Evolutionary conservation across 1,140 invertebrate species (phyloP).

Genomic region (Eciton burchellii): DNA sequence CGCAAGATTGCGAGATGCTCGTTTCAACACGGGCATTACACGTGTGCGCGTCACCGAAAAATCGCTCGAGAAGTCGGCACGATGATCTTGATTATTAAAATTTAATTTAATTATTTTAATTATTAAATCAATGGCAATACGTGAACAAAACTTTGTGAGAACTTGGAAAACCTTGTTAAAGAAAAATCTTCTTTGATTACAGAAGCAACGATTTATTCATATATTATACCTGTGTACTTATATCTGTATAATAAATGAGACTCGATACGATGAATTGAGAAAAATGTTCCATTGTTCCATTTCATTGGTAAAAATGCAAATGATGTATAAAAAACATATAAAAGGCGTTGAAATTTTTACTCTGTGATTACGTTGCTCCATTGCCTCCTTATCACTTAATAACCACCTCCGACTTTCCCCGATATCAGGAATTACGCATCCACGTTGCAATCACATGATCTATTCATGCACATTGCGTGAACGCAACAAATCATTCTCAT

Average conservation of each 20-base stretch:
- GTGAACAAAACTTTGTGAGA: background rate
- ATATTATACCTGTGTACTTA: too few species aligned
- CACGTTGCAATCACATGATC: slow-evolving; percentile 47
- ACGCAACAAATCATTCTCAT: slow-evolving; percentile 32
- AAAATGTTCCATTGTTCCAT: background rate
- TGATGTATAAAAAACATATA: too few species aligned
- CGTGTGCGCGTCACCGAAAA: background rate
- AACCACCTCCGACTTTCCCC: slow-evolving; percentile 8
- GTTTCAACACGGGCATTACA: background rate
- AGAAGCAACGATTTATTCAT: too few species aligned
- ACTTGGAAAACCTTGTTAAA: background rate
- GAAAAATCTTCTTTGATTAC: too few species aligned
- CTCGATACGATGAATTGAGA: background rate
- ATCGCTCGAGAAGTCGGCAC: background rate
- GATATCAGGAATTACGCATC: slow-evolving; percentile 8
- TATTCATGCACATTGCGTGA: slow-evolving; percentile 38
- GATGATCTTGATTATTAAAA: too few species aligned
- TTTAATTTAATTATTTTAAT: slow-evolving; percentile 14
- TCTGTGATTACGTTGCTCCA: slow-evolving; percentile 3
- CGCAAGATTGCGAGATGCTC: slow-evolving; percentile 1
- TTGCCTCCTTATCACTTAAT: background rate
- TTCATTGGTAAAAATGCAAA: background rate
- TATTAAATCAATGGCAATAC: slow-evolving; percentile 1
- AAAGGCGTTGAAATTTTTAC: background rate
- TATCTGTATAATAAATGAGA: background rate